A percentile compares a stretch with the other conserved stretches of the same genome.
Conservation (phyloP, 2,888 invertebrate species). For the Synergus japonicus region DNA sequence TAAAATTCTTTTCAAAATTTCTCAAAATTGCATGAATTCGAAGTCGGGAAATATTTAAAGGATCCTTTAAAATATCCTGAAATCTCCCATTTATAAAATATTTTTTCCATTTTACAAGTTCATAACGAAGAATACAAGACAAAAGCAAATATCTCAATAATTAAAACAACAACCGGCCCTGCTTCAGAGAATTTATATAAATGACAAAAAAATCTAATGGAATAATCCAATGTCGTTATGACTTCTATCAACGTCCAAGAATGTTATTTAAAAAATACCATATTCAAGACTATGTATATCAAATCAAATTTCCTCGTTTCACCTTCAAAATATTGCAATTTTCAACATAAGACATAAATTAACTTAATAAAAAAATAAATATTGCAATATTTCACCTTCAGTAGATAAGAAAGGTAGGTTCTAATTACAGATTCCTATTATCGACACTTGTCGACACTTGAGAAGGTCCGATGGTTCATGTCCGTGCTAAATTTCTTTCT, state of each 20-base stretch:
- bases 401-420: too few relatives aligned
- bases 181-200: constrained; percentile 1
- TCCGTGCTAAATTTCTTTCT: too few relatives aligned
- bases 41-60: too few relatives aligned
- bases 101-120: not conserved
- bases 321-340: not conserved
- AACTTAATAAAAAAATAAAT: too few relatives aligned
- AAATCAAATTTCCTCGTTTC: not conserved
- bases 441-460: too few relatives aligned
- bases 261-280: not conserved
- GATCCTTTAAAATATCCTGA: too few relatives aligned
- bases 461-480: too few relatives aligned
- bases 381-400: too few relatives aligned
- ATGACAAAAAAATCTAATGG: not conserved
- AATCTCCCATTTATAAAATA: not conserved
- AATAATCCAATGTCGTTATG: not conserved
- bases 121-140: not conserved
- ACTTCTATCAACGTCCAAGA: not conserved
- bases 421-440: too few relatives aligned
- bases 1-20: too few relatives aligned
- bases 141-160: not conserved
- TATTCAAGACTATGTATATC: not conserved
- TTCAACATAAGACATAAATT: too few relatives aligned
- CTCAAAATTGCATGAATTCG: too few relatives aligned
- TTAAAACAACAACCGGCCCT: constrained; percentile 5